phyloP scores from a whole-genome alignment of 2,888 invertebrate species.

The Malthinus flaveolus region DNA sequence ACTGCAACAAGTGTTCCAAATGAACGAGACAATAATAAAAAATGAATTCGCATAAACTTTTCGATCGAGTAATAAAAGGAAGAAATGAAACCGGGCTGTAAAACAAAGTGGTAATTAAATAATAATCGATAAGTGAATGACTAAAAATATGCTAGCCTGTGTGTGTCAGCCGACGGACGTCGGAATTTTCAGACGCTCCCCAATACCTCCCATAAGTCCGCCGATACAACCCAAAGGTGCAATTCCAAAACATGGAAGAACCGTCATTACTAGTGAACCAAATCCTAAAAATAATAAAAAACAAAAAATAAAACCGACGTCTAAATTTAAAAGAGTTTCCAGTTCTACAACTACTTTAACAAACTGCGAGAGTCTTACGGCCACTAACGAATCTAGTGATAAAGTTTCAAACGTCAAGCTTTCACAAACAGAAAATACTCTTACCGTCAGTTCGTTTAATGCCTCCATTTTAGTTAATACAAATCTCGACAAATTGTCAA shows the following conservation, averaged over 20 bases:
- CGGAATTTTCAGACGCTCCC: constrained; percentile 61
- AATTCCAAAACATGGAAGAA: constrained; percentile 43
- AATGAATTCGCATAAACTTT: constrained; percentile 1
- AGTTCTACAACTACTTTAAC: not conserved
- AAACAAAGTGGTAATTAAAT: constrained; percentile 11
- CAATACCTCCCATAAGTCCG: constrained; percentile 55
- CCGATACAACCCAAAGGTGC: constrained; percentile 45
- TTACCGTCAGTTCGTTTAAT: constrained; percentile 1
- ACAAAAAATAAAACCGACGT: constrained; percentile 12
- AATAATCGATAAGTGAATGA: constrained; percentile 8
- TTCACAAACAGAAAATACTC: constrained; percentile 13
- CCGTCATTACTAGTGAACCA: constrained; percentile 42
- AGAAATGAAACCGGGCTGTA: constrained; percentile 7
- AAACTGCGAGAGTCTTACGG: not conserved
- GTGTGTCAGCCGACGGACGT: constrained; percentile 68
- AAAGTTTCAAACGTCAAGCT: constrained; percentile 15
- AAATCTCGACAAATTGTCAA: constrained; percentile 3
- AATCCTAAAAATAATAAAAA: constrained; percentile 20
- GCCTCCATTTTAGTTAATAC: constrained; percentile 17
- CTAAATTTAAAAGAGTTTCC: not conserved
- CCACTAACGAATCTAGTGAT: constrained; percentile 12
- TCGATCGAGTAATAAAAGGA: not conserved
- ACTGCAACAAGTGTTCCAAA: constrained; percentile 28
- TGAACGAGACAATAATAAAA: constrained; percentile 25
- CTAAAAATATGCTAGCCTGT: constrained; percentile 65